Percentiles rank a stretch among this genome's conserved stretches.
Conservation (phyloP, 2,113 vertebrate genomes). For the Myotis davidii region DNA sequence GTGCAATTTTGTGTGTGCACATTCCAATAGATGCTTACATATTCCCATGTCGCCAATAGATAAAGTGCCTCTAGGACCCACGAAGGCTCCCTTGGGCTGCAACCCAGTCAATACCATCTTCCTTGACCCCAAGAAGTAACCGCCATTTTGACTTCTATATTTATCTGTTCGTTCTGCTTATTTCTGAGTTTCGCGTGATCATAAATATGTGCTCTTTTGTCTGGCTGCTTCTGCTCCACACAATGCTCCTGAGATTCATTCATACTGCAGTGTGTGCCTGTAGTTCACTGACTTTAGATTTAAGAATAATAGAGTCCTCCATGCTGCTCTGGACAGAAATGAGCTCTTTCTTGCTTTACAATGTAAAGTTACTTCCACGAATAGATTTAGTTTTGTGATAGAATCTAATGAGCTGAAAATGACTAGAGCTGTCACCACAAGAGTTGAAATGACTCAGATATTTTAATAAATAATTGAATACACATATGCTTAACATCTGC, state of each 20-base stretch:
- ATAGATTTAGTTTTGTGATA: constrained; percentile 46
- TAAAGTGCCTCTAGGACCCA: neutral
- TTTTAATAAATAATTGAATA: neutral
- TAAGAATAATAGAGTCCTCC: neutral
- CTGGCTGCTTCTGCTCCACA: neutral
- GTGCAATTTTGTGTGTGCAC: neutral
- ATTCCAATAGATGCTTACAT: neutral
- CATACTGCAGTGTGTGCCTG: neutral
- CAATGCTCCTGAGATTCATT: neutral
- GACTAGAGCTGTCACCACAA: neutral
- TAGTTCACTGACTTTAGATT: neutral
- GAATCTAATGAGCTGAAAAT: constrained; percentile 38
- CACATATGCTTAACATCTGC: constrained; percentile 3
- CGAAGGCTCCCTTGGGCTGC: neutral
- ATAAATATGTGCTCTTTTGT: neutral
- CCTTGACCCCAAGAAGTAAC: neutral
- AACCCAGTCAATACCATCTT: neutral
- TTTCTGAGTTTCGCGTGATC: neutral
- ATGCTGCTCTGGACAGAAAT: neutral
- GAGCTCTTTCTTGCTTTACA: neutral
- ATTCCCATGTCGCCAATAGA: neutral
- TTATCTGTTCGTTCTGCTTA: neutral
- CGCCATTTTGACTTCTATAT: neutral
- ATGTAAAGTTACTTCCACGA: neutral
- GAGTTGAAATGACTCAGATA: neutral